These are phyloP conservation scores for Corbicula japonica DNA, from an alignment of 2,888 invertebrate species.

Conservation along the genomic window DNA sequence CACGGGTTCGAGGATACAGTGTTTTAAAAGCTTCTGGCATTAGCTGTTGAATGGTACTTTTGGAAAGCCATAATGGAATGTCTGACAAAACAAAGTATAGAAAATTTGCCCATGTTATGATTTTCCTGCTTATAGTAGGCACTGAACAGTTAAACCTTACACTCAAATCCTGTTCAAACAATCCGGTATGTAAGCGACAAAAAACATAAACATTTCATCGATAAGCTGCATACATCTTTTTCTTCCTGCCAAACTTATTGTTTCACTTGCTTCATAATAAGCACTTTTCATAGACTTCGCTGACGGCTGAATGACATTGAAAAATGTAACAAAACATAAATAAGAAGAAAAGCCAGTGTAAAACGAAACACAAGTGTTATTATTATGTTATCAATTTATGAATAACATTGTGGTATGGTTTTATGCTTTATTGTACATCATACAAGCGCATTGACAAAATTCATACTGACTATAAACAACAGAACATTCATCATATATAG, in stretches of 20 bases:
- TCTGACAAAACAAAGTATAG: slow-evolving; percentile 32
- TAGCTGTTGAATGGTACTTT: slow-evolving; percentile 24
- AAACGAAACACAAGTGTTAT: slow-evolving; percentile 8
- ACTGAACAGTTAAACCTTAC: slow-evolving; percentile 42
- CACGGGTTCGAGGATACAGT: slow-evolving; percentile 8
- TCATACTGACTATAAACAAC: not conserved
- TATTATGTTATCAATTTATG: not conserved
- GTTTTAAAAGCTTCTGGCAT: slow-evolving; percentile 13
- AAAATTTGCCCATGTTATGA: slow-evolving; percentile 41
- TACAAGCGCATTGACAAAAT: too few species aligned
- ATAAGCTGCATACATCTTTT: slow-evolving; percentile 17
- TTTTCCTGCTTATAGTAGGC: slow-evolving; percentile 40
- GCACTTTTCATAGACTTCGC: slow-evolving; percentile 13
- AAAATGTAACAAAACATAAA: not conserved
- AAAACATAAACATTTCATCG: slow-evolving; percentile 52
- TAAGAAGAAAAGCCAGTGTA: slow-evolving; percentile 28
- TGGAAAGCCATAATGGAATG: slow-evolving; percentile 36
- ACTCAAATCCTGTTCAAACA: slow-evolving; percentile 22
- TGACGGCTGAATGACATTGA: slow-evolving; percentile 11
- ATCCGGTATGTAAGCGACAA: slow-evolving; percentile 31
- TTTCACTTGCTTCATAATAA: slow-evolving; percentile 5
- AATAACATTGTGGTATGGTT: too few species aligned
- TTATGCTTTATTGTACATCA: too few species aligned
- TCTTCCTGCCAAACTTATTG: slow-evolving; percentile 5
- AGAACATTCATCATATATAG: not conserved